Base-by-base conservation (phyloP, 2,888 invertebrate species). In the Yponomeuta cagnagella region DNA sequence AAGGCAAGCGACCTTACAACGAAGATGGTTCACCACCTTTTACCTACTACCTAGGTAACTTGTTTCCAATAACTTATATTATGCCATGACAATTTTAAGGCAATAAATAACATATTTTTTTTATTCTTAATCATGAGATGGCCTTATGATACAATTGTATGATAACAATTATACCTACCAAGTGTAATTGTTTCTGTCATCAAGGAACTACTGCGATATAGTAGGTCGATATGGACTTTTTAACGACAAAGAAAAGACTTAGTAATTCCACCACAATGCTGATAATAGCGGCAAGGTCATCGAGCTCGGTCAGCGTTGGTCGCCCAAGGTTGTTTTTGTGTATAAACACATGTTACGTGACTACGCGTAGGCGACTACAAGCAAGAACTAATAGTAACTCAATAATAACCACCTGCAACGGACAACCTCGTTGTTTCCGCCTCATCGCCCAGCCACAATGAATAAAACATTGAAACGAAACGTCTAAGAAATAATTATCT, bases 301-400 rank as follows among this genome's bases (percentile, higher is more conserved):
- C 37, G n/a, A 37, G 48, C 43, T 10, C 48, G 64, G 3, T 23
- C 30, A 23, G 64, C n/a, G 30, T 77, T 75, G 65, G 76, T 72
- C 75, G 73, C 72, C 78, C 91, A 92, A 92, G 91, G 91, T 89
- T 89, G 81, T 79, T 84, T 85, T 92, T 92, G 91, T 92, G 84
- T 92, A 82, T 89, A 91, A 91, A 90, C 90, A 90, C 33, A 37
- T 10, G 8, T 23, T 63, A 48, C 65, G 48, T 65, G 48, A 65
- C 23, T 43, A 43, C 65, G 63, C 23, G 23, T n/a, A 69, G 63
- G 37, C 69, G 31, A n/a, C 69, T 23, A 63, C 69, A n/a, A 37
- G n/a, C 68, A 68, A 68, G 37, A 68, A 37, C 43, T 10, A 30
- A 31, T 52, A 68, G 2, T 10, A 68, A 48, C 10, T 52, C 52